Evolutionary conservation across 2,113 vertebrate genomes (phyloP), one percentile per base, ranked within the genome.

Genomic region (Phalacrocorax aristotelis): DNA sequence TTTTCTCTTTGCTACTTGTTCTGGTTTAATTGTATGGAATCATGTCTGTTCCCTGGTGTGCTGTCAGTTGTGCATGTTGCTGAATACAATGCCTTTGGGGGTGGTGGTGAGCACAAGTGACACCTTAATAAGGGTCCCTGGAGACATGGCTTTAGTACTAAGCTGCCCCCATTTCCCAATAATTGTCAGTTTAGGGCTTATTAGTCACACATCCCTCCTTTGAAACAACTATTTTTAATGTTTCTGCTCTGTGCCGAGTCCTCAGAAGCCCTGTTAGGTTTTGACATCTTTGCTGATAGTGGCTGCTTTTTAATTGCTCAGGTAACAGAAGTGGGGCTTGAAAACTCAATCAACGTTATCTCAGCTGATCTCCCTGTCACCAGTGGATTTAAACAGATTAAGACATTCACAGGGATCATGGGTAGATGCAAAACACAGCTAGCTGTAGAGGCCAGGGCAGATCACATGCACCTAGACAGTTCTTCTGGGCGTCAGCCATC

Each of bases 241-340:
- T 10, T 84, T 0, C 64, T 95, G 49, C 46, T 94, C 69, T 22
- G 5, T 68, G 44, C 55, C 40, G 83, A 68, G 65, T 80, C 44
- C 75, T 95, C 34, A 76, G 58, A 84, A 89, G 23, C 70, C 29
- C 44, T 57, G 34, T 60, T 82, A 57, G 44, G 9, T 93, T 77
- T 75, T 84, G n/a, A 51, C 7, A 0, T 6, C 46, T 74, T 86
- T 87, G 80, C 86, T 75, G 77, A 84, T 21, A 36, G 32, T 75
- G 66, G 34, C 61, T 76, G 61, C 40, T 90, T 92, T 92, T 86
- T 90, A 93, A 86, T 90, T 93, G 93, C 87, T 75, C 77, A 71
- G 61, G 52, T 83, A 69, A 12, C 29, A 96, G 80, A 81, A 93
- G 29, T 0, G 2, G 51, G 55, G 15, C 80, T 94, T 75, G 80